Evolutionary conservation across 2,113 vertebrate species (phyloP).

Genomic region (Pampusana beccarii): DNA sequence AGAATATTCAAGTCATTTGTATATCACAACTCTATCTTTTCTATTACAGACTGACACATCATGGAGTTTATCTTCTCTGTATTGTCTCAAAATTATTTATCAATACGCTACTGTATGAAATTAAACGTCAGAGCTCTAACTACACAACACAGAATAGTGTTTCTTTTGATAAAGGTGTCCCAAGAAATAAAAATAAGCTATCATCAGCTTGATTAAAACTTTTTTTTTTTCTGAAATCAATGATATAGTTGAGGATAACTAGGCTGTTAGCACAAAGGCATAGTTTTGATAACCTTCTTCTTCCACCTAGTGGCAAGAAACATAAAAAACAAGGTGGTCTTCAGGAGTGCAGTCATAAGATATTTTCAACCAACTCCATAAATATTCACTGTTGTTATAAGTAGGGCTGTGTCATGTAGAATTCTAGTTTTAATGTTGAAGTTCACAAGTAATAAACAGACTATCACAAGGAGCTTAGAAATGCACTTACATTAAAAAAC

Average conservation of each 20-base stretch:
- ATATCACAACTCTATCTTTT: not conserved
- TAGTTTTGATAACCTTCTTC: slow-evolving; percentile 75
- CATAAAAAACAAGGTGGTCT: slow-evolving; percentile 60
- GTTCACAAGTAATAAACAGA: not conserved
- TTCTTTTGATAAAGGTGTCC: not conserved
- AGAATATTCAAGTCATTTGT: not conserved
- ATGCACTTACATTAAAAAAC: not conserved
- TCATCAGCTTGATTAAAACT: not conserved
- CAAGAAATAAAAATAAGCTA: not conserved
- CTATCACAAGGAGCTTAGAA: not conserved
- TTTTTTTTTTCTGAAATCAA: not conserved
- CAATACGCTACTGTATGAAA: not conserved
- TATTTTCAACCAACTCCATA: not conserved
- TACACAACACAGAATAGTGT: not conserved
- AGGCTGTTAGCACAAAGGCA: not conserved
- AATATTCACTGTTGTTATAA: not conserved
- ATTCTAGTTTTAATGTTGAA: not conserved
- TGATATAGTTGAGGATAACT: not conserved
- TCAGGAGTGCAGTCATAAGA: not conserved
- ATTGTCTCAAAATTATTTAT: not conserved
- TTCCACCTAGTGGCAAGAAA: slow-evolving; percentile 80
- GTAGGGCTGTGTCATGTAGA: not conserved
- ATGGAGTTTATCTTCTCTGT: not conserved
- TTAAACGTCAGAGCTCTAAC: not conserved
- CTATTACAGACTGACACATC: not conserved